Percentiles rank a stretch among this genome's conserved stretches.
phyloP scores from a whole-genome alignment of 1,140 invertebrate genomes.

The Apis mellifera region Amel_HAv3.1 CM009932.2:6670001-6670500 shows the following conservation, averaged over 20 bases:
- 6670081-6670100: conserved; percentile 26
- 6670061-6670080: conserved; percentile 38
- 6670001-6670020: conserved; percentile 2
- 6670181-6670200: not conserved
- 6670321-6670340: not conserved
- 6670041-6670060: conserved; percentile 39
- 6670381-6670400: conserved; percentile 88
- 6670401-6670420: conserved; percentile 92
- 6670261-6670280: no score
- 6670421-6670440: conserved; percentile 90
- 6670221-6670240: no score
- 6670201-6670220: no score
- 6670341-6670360: conserved; percentile 79
- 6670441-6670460: conserved; percentile 86
- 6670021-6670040: conserved; percentile 4
- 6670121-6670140: conserved; percentile 35
- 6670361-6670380: conserved; percentile 81
- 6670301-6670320: no score
- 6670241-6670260: not conserved
- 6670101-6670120: conserved; percentile 42
- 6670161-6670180: not conserved
- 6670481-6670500: not conserved
- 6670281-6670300: no score
- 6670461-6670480: conserved; percentile 82
- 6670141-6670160: conserved; percentile 12